These are phyloP conservation scores for Eciton burchellii DNA, from an alignment of 1,140 invertebrate species.

Conservation along the genomic window DNA sequence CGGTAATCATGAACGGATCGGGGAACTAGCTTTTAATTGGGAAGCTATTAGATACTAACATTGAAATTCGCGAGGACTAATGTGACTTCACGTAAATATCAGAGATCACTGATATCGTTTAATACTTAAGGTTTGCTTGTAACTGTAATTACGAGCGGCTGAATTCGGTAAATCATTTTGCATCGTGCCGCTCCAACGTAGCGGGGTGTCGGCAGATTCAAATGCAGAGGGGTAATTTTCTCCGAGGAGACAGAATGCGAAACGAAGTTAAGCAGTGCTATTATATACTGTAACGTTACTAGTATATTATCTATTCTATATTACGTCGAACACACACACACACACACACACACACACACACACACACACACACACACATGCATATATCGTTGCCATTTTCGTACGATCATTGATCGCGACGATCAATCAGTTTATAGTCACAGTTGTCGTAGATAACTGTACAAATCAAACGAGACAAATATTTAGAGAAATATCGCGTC, in stretches of 20 bases:
- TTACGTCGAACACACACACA: slow-evolving; percentile 29
- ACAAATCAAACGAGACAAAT: slow-evolving; percentile 13
- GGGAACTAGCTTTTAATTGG: no score
- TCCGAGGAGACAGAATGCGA: background rate
- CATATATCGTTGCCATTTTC: slow-evolving; percentile 46
- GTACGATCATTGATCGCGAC: slow-evolving; percentile 29
- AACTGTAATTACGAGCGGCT: no score
- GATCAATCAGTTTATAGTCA: slow-evolving; percentile 2
- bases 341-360: no score
- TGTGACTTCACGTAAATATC: no score
- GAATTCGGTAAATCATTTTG: no score
- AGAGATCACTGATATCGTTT: no score
- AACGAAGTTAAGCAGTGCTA: slow-evolving; percentile 49
- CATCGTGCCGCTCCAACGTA: no score
- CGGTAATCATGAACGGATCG: no score
- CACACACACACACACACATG: no score
- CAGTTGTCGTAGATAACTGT: slow-evolving; percentile 9
- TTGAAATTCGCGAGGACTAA: no score
- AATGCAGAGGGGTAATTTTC: background rate
- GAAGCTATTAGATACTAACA: no score
- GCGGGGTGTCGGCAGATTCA: background rate
- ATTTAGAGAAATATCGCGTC: slow-evolving; percentile 3
- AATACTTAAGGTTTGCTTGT: no score
- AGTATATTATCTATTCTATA: slow-evolving; percentile 38
- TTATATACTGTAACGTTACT: slow-evolving; percentile 29